Evolutionary conservation across 92 coral and sea anemone genomes (phyloP), one percentile per base, ranked within the genome.

Genomic region (Zoanthus gigantus): DNA sequence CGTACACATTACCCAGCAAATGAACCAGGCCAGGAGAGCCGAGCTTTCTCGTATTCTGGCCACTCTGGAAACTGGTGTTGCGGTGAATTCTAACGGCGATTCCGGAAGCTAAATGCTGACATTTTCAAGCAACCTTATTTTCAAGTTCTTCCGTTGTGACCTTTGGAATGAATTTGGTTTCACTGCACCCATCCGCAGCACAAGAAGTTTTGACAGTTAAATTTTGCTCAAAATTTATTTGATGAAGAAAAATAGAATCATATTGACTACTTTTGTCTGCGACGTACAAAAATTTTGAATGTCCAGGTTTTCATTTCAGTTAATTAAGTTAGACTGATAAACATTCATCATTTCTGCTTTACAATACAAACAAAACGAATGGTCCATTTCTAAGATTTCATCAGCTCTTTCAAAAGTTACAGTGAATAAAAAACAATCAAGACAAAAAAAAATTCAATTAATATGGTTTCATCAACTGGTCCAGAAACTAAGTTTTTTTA

Each of bases 1-100:
- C 73, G 98, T 97, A 16, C 99, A 97, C 86, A 97, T 97, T 92
- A 95, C 99, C 23, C 99, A 97, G 65, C 99, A 97, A 45, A 97
- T 97, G 99, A 93, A 91, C 30, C 76, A 95, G 32, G 86, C 94
- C 29, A 92, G 90, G 68, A 93, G 99, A 16, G 96, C 97, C 7
- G 98, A 97, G 84, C 91, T 97, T 42, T 90, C 98, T 80, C 94
- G 98, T 61, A 95, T 97, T 54, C 92, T 97, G 79, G 94, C 92
- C 65, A 94, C 95, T 54, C 91, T 97, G 88, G 96, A 95, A 72
- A 92, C 83, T 52, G 72, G 86, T 66, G 87, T 94, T 34, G 95
- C 94, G 61, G 90, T 88, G 29, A 93, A 78, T 77, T 88, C 95
- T 1, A 96, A 92, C 56, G 96, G 94, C 9, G 96, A 92, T 47